Conservation (phyloP, 35 echinoderm and acorn worm genomes). For the Ophiothrix spiculata region DNA sequence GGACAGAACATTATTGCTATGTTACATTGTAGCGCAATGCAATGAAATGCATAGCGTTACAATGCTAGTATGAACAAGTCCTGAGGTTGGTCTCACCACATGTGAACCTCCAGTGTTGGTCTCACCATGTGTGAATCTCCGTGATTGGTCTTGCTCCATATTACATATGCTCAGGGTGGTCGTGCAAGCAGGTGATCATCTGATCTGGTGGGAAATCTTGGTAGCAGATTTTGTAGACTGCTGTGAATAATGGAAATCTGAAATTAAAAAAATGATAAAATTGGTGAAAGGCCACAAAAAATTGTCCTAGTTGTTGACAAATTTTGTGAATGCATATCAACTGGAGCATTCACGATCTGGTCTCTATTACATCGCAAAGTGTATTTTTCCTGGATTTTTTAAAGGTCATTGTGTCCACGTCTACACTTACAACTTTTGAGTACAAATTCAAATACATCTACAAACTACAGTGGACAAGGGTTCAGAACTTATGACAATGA, state of each 20-base stretch:
- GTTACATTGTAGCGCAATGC: too few relatives aligned
- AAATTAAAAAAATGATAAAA: constrained; percentile 8
- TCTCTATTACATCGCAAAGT: not conserved
- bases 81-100: too few relatives aligned
- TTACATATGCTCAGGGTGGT: constrained; percentile 98
- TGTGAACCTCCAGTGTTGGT: too few relatives aligned
- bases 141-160: too few relatives aligned
- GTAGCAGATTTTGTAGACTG: constrained; percentile 88
- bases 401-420: not conserved
- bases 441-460: not conserved
- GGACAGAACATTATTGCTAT: too few relatives aligned
- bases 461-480: too few relatives aligned
- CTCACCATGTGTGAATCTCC: too few relatives aligned
- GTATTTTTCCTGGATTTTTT: not conserved
- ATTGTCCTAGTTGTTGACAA: not conserved
- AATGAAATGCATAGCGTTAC: too few relatives aligned
- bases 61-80: too few relatives aligned
- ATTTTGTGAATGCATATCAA: not conserved
- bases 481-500: too few relatives aligned
- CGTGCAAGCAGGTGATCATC: constrained; percentile 66
- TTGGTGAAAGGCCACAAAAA: not conserved
- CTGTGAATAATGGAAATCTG: constrained; percentile 94
- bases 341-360: not conserved
- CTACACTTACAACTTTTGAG: not conserved
- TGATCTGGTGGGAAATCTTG: constrained; percentile 47